Base-by-base conservation (phyloP, 2,113 vertebrate genomes). In the Hystrix brachyura region DNA sequence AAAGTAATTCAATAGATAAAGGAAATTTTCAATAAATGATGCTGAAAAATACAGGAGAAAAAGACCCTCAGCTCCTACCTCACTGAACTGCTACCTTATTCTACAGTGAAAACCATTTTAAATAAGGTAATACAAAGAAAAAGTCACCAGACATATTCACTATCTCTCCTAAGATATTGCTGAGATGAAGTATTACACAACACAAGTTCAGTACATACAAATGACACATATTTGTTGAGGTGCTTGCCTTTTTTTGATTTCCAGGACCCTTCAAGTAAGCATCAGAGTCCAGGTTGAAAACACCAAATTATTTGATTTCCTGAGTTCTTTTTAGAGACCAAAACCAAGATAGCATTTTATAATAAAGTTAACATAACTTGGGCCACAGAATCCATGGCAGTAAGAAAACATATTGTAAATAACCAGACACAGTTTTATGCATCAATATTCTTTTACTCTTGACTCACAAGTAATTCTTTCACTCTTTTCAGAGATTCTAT, bases 261-360 rank as follows among this genome's bases (percentile, higher is more conserved):
- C 29, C 21, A 82, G 51, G 65, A 82, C 11, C 59, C 46, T 74
- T 91, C 46, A 34, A 27, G 18, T 87, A 46, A 83, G 83, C n/a
- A 93, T 64, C 43, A 65, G 59, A 87, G 92, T 74, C 34, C 64
- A 92, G 9, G 25, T 0, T 90, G 32, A 94, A 67, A 32, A 92
- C 83, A 80, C 15, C 76, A 86, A 87, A 72, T 83, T 74, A 95
- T 29, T 51, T 86, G 74, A 87, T 79, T 91, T 90, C 17, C 29
- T 93, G 23, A 91, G 87, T 90, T 81, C 71, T 72, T 87, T 92
- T 93, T 80, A 94, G n/a, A 87, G 57, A 80, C 21, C 34, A 94
- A 89, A 64, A 96, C 18, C 19, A 43, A 90, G 23, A 25, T 62
- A 76, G 10, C 9, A 90, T 84, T 95, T 80, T 91, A 71, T 34